Evolutionary conservation across 2,888 invertebrate species (phyloP).

Genomic region (Eupithecia dodoneata): DNA sequence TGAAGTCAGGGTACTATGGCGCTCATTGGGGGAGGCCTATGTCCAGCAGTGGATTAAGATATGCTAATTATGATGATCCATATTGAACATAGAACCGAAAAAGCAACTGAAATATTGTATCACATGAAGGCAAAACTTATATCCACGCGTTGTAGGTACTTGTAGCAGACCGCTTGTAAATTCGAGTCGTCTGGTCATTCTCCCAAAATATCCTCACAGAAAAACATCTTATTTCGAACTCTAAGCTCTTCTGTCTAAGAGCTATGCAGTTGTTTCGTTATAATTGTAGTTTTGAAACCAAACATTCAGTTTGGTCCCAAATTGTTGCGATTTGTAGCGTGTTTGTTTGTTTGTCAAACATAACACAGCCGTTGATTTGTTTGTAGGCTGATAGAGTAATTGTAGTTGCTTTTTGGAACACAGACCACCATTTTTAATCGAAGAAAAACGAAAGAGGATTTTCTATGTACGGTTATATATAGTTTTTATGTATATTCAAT

Average conservation of each 20-base stretch:
- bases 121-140: conserved; percentile 51
- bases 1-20: too few species aligned
- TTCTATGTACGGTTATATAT: too few species aligned
- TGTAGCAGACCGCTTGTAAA: conserved; percentile 61
- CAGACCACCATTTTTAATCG: background rate
- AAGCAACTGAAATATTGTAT: background rate
- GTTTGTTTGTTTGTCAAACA: conserved; percentile 60
- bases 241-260: conserved; percentile 21
- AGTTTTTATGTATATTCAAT: too few species aligned
- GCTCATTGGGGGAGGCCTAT: too few species aligned
- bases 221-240: conserved; percentile 20
- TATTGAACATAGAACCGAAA: conserved; percentile 19
- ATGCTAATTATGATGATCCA: too few species aligned
- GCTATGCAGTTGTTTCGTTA: conserved; percentile 13
- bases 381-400: conserved; percentile 54
- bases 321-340: conserved; percentile 68
- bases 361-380: conserved; percentile 69
- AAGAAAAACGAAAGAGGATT: too few species aligned
- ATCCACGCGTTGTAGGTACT: conserved; percentile 41
- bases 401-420: conserved; percentile 41
- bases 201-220: conserved; percentile 37
- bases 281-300: conserved; percentile 64
- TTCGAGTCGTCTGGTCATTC: conserved; percentile 55
- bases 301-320: conserved; percentile 66
- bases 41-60: too few species aligned